Base-by-base conservation (phyloP, 2,888 invertebrate genomes). In the Anarsia innoxiella region DNA sequence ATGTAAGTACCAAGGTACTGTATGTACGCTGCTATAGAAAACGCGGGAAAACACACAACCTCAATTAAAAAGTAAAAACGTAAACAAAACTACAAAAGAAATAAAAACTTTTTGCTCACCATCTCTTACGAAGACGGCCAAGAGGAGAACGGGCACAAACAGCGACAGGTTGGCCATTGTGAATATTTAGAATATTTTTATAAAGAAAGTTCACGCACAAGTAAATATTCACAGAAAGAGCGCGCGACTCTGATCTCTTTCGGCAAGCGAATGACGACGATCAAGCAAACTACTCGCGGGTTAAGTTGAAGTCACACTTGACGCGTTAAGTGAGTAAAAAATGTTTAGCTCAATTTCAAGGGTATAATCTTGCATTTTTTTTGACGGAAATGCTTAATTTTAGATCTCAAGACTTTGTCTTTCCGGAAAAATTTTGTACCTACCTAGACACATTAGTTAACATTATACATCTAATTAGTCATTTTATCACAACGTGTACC, bases 81-180 rank as follows among this genome's bases (percentile, higher is more conserved):
- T 39, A 41, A 42, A 40, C 45, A 41, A 42, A 43, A 43, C 44
- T 33, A 32, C 33, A 29, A 28, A 32, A 33, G 31, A 27, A 31
- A 35, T 23, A 36, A 42, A 39, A 36, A 41, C 37, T 19, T 19
- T n/a, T n/a, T n/a, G 63, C 80, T 69, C 47, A 83, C 83, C 80
- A 48, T 75, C 59, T 56, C 65, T 65, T 12, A 78, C 64, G 46
- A 79, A 76, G 39, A 76, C 47, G 23, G 77, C 79, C 34, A 82
- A 49, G 35, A 83, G 54, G n/a, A 83, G 60, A 38, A 79, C 66
- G 23, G 83, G 71, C 53, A 82, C 76, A 41, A 82, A 49, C 29
- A 79, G 43, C 28, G 67, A 56, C 16, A 82, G 54, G 45, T 69
- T 76, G 39, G 74, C 71, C 83, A 83, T 83, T 61, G 49, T 48